Conservation (phyloP, 2,113 vertebrate species). For the Dromaius novaehollandiae region DNA sequence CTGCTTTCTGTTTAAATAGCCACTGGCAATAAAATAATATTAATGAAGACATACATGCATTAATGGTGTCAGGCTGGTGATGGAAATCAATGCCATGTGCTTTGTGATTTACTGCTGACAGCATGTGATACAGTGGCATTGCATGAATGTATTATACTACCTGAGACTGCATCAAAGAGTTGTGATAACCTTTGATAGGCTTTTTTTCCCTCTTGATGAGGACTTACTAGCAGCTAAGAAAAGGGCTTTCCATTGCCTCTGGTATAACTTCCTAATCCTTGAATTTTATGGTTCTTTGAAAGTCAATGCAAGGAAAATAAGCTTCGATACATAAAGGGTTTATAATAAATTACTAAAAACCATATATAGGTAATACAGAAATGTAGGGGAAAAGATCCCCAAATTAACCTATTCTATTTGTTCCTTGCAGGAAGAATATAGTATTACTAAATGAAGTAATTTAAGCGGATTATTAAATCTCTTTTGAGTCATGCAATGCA, state of each 20-base stretch:
- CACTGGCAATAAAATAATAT: conserved; percentile 70
- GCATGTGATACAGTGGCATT: not conserved
- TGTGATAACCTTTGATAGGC: conserved; percentile 21
- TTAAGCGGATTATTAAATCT: not conserved
- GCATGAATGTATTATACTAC: not conserved
- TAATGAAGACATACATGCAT: conserved; percentile 72
- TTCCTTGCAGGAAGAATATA: not conserved
- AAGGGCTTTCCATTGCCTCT: conserved; percentile 25
- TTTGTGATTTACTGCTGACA: conserved; percentile 31
- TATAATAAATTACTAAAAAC: conserved; percentile 9
- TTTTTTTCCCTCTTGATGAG: not conserved
- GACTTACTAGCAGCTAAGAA: not conserved
- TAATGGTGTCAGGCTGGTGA: conserved; percentile 49
- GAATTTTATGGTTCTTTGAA: conserved; percentile 60
- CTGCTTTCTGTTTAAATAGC: conserved; percentile 70
- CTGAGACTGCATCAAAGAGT: conserved; percentile 1
- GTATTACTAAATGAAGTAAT: not conserved
- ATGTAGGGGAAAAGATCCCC: not conserved
- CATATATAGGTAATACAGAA: not conserved
- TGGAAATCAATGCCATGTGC: conserved; percentile 8
- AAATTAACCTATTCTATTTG: not conserved
- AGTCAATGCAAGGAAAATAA: conserved; percentile 43
- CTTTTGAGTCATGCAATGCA: conserved; percentile 2
- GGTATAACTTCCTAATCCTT: conserved; percentile 58
- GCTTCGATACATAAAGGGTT: conserved; percentile 29